phyloP scores from a whole-genome alignment of 1,140 invertebrate species.

The Thaumatotibia leucotreta region DNA sequence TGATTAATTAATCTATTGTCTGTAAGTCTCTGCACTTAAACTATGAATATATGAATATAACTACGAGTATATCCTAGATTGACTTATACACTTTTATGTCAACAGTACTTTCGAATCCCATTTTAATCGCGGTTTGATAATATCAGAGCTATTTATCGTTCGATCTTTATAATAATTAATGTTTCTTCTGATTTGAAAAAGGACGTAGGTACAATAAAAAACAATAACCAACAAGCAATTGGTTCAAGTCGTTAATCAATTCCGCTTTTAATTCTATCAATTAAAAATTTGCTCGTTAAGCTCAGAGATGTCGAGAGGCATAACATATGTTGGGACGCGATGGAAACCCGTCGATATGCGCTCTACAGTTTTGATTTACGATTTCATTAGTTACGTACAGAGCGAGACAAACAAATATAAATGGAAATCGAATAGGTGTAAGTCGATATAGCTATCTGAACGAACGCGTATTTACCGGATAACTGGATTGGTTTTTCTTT shows the following conservation, averaged over 20 bases:
- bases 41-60: no score
- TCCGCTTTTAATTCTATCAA: constrained; percentile 44
- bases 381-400: constrained; percentile 66
- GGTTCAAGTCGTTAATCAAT: constrained; percentile 26
- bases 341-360: constrained; percentile 65
- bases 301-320: constrained; percentile 43
- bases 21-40: no score
- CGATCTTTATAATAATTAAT: no score
- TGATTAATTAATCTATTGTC: no score
- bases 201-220: neutral
- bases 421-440: constrained; percentile 5
- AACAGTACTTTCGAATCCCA: no score
- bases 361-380: constrained; percentile 63
- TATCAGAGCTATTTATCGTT: no score
- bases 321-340: constrained; percentile 43
- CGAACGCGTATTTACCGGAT: neutral
- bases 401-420: constrained; percentile 22
- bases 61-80: no score
- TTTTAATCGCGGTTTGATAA: no score
- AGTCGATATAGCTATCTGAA: neutral
- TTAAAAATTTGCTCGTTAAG: constrained; percentile 37
- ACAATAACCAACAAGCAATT: constrained; percentile 12
- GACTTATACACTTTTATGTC: no score
- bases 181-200: neutral
- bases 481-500: neutral